Base-by-base conservation (phyloP, 2,113 vertebrate genomes). In the Cranoglanis bouderius region DNA sequence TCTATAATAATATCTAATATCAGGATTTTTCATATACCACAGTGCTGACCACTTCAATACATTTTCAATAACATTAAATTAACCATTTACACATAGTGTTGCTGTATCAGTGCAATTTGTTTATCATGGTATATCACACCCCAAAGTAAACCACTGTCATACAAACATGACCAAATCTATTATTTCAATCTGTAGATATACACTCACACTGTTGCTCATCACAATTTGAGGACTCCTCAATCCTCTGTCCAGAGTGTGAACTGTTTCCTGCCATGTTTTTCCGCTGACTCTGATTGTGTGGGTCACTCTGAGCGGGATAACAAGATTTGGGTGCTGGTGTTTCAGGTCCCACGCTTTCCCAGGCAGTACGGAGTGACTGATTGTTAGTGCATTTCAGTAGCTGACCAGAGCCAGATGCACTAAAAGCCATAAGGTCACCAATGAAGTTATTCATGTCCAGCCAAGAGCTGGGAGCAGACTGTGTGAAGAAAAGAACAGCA, bases 371-470 rank as follows among this genome's bases (percentile, higher is more conserved):
- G 0, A 93, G 80, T 38, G 93, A 89, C 85, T 95, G 94, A 75
- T 93, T 91, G 88, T 93, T 93, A 8, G 35, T 40, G 19, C 85
- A 63, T 49, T 92, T 95, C 32, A 87, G 88, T 21, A 90, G 87
- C 82, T 91, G 90, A 46, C 88, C 82, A n/a, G 91, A 91, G 77
- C 86, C 16, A 8, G 91, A 81, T 77, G 85, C 92, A 87, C 92
- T 95, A 77, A 95, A 94, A 59, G 94, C 90, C 87, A 96, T 90
- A 0, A 96, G 94, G 87, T 96, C 95, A 6, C 95, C 94, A 24
- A 96, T 94, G 91, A 96, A 95, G 91, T 95, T 95, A 85, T 95
- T 93, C 95, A 96, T 95, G 70, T 96, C 96, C 93, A 95, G 92
- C 95, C 96, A 96, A 85, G 95, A 95, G 93, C 93, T 93, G 16